phyloP scores from a whole-genome alignment of 2,888 invertebrate species.

The Athripsodes cinereus region DNA sequence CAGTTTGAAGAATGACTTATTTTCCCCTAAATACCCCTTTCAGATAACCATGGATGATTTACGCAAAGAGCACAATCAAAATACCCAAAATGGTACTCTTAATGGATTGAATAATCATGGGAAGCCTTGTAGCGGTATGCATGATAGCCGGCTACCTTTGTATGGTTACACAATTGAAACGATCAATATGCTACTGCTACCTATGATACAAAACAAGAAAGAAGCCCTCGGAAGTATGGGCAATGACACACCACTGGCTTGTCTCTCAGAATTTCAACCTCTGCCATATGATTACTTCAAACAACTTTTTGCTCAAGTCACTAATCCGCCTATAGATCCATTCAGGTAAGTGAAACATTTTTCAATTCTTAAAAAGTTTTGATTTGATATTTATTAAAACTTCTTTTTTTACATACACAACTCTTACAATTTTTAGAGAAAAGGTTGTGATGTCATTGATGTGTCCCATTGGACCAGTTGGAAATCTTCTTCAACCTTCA shows the following conservation, averaged over 20 bases:
- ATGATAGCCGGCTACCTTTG: slow-evolving; percentile 80
- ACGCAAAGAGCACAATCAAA: slow-evolving; percentile 54
- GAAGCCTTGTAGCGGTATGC: slow-evolving; percentile 50
- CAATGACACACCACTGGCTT: slow-evolving; percentile 96
- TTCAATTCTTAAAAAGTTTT: neutral
- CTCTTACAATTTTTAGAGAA: slow-evolving; percentile 54
- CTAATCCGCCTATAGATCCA: slow-evolving; percentile 99
- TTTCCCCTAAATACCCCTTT: slow-evolving; percentile 15
- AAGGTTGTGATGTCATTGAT: slow-evolving; percentile 97
- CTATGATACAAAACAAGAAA: slow-evolving; percentile 95
- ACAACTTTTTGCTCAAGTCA: slow-evolving; percentile 97
- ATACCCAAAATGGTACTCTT: slow-evolving; percentile 31
- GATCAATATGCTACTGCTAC: slow-evolving; percentile 85
- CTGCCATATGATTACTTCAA: slow-evolving; percentile 97
- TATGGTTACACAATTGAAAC: slow-evolving; percentile 95
- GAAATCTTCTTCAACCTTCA: slow-evolving; percentile 87
- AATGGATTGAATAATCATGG: slow-evolving; percentile 34
- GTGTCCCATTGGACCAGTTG: slow-evolving; percentile 95
- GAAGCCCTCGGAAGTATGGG: slow-evolving; percentile 99
- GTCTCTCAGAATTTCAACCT: slow-evolving; percentile 92
- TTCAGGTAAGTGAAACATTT: slow-evolving; percentile 54
- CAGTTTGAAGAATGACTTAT: too few species aligned
- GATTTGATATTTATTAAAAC: neutral
- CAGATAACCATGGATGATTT: slow-evolving; percentile 80
- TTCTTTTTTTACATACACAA: neutral